phyloP scores from a whole-genome alignment of 2,113 vertebrate species.

The Oplegnathus fasciatus region DNA sequence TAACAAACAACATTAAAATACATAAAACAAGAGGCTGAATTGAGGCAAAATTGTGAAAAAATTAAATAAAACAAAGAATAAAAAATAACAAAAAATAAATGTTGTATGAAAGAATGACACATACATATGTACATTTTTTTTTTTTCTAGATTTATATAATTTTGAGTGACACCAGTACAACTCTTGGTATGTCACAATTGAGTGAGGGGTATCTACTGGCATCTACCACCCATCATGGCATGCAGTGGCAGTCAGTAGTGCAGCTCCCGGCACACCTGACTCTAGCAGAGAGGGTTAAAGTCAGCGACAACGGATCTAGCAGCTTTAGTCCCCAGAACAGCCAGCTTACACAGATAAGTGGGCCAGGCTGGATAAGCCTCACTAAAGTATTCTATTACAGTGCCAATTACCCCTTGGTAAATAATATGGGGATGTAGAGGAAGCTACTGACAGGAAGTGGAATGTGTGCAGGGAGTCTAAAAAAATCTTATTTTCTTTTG shows the following conservation, averaged over 20 bases:
- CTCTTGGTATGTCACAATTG: conserved; percentile 17
- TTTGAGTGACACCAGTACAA: conserved; percentile 11
- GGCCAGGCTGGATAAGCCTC: conserved; percentile 78
- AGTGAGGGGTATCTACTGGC: conserved; percentile 29
- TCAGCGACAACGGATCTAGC: conserved; percentile 76
- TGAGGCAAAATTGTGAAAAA: neutral
- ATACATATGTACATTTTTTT: neutral
- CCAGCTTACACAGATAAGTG: conserved; percentile 81
- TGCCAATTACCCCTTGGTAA: conserved; percentile 78
- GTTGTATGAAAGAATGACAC: neutral
- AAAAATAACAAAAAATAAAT: neutral
- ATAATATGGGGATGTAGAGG: conserved; percentile 73
- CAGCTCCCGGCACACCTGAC: conserved; percentile 71
- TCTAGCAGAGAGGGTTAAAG: conserved; percentile 74
- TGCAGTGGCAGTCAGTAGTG: conserved; percentile 33
- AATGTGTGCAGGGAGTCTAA: conserved; percentile 45
- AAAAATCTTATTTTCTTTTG: conserved; percentile 47
- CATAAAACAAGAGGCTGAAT: neutral
- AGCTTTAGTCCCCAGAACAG: conserved; percentile 82
- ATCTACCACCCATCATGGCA: conserved; percentile 39
- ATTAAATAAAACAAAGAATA: neutral
- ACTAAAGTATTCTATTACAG: conserved; percentile 80
- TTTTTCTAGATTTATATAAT: neutral
- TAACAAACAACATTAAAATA: neutral
- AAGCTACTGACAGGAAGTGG: conserved; percentile 66